Evolutionary conservation across 2,113 vertebrate genomes (phyloP).

Genomic region (Ramphastos sulfuratus): DNA sequence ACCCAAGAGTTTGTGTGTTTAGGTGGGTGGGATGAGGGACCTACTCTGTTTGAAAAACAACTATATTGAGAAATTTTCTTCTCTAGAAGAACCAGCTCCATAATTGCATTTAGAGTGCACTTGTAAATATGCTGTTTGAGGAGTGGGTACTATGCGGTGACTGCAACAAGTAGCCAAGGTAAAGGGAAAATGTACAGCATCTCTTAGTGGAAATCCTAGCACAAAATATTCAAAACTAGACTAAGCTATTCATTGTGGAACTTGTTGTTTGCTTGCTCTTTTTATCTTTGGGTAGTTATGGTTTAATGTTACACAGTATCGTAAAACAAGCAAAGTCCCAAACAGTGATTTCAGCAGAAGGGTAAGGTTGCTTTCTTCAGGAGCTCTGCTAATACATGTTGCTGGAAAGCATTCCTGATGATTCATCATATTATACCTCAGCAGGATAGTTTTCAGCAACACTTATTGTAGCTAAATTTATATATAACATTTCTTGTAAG

Average conservation of each 20-base stretch:
- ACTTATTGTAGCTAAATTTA: not conserved
- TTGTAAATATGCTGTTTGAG: not conserved
- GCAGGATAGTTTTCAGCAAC: not conserved
- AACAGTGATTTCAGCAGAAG: not conserved
- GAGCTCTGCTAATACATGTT: not conserved
- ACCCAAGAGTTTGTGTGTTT: not conserved
- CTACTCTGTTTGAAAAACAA: not conserved
- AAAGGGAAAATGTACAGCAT: not conserved
- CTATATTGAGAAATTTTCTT: not conserved
- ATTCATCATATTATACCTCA: not conserved
- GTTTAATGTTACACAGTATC: not conserved
- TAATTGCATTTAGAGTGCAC: not conserved
- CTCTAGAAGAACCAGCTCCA: not conserved
- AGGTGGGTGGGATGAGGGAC: not conserved
- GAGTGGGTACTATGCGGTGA: not conserved
- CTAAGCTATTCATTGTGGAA: not conserved
- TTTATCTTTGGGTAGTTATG: not conserved
- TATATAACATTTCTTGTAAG: not conserved
- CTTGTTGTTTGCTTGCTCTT: not conserved
- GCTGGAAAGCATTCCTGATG: not conserved
- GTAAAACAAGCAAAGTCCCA: not conserved
- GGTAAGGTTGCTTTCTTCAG: not conserved
- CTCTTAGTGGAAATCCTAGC: not conserved
- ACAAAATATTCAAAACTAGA: not conserved
- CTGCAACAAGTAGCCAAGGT: not conserved